Evolutionary conservation across 2,113 vertebrate species (phyloP).

Genomic region (Anhinga anhinga): DNA sequence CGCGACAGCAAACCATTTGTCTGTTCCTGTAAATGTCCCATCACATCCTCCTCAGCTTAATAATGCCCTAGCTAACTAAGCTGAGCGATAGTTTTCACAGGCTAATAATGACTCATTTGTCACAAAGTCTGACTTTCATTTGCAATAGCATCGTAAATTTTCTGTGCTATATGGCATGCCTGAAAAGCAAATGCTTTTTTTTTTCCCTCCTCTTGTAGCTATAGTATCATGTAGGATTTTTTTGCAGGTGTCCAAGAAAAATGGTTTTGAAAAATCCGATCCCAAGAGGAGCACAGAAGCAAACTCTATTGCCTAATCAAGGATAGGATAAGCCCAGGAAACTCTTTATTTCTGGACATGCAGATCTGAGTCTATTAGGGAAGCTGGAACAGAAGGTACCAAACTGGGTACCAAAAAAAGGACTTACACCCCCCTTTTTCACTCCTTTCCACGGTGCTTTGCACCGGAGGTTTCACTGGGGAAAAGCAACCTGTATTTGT

Average conservation of each 20-base stretch:
- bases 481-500: neutral
- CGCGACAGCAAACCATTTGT: neutral
- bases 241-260: neutral
- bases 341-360: neutral
- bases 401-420: neutral
- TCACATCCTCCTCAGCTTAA: neutral
- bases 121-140: neutral
- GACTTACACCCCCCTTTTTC: neutral
- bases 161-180: neutral
- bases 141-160: neutral
- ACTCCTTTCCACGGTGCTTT: neutral
- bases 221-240: neutral
- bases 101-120: constrained; percentile 19
- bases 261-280: neutral
- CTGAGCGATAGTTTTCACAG: neutral
- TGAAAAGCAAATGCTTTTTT: neutral
- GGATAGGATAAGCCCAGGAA: neutral
- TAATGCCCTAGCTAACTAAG: neutral
- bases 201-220: neutral
- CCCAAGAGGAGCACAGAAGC: neutral
- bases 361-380: neutral
- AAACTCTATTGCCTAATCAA: neutral
- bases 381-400: neutral
- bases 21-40: neutral
- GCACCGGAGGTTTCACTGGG: neutral